These are phyloP conservation scores for Sebastes baramenuke DNA, from an alignment of 2,797 vertebrate species.

Conservation along the genomic window DNA sequence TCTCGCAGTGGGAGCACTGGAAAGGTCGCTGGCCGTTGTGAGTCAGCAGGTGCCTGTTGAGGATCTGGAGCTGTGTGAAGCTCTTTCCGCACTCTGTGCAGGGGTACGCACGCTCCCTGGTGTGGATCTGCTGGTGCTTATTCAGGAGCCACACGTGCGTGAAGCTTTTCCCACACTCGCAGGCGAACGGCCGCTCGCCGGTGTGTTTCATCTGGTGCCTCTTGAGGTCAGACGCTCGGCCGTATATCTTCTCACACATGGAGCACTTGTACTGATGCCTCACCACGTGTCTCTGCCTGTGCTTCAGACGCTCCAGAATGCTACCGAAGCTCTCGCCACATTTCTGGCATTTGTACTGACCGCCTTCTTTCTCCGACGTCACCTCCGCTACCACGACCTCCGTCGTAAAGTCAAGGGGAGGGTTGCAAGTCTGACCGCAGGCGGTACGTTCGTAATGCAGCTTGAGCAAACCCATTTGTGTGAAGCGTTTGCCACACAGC, in stretches of 20 bases:
- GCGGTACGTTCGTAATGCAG: constrained; percentile 58
- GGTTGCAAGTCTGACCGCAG: constrained; percentile 52
- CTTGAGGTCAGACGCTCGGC: constrained; percentile 67
- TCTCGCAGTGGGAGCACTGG: constrained; percentile 67
- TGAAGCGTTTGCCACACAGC: constrained; percentile 69
- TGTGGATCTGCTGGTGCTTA: constrained; percentile 71
- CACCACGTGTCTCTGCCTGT: constrained; percentile 61
- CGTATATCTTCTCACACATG: constrained; percentile 71
- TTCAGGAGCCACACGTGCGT: constrained; percentile 72
- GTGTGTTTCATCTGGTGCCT: constrained; percentile 76
- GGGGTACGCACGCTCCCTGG: constrained; percentile 54
- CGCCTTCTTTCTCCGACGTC: background rate
- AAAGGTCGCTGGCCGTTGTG: constrained; percentile 69
- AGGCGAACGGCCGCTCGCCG: constrained; percentile 66
- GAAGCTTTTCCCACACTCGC: constrained; percentile 72
- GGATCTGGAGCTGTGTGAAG: constrained; percentile 73
- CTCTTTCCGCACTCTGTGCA: constrained; percentile 70
- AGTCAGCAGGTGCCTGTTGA: constrained; percentile 70
- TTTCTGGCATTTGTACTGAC: constrained; percentile 70
- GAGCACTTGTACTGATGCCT: constrained; percentile 67
- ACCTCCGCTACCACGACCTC: constrained; percentile 57
- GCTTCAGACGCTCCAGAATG: constrained; percentile 69
- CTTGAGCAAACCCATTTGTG: constrained; percentile 69
- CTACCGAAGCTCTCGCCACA: constrained; percentile 66
- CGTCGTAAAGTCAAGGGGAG: constrained; percentile 37